Conservation (phyloP, 2,113 vertebrate genomes). For the Crocuta crocuta region DNA sequence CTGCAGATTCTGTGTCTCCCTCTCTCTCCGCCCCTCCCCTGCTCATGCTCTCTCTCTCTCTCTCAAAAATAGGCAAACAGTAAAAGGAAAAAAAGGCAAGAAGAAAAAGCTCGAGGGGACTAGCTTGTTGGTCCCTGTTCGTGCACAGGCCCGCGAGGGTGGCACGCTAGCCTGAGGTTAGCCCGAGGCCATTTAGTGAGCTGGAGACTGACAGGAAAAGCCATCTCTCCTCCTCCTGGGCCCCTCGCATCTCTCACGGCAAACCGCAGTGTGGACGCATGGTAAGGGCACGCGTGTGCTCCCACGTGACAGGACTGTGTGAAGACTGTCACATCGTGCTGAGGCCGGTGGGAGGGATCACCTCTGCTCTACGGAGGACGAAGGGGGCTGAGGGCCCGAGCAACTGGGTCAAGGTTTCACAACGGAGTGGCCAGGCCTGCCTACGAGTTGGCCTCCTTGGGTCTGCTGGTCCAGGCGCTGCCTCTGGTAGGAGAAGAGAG, state of each 20-base stretch:
- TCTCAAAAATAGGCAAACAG: no score
- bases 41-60: no score
- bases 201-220: not conserved
- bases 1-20: no score
- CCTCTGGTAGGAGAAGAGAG: no score
- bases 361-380: not conserved
- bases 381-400: fast-evolving
- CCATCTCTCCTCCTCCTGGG: not conserved
- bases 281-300: fast-evolving
- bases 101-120: not conserved
- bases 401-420: not conserved
- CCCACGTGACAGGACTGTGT: no score
- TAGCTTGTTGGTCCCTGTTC: fast-evolving
- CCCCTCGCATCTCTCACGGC: not conserved
- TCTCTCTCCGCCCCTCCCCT: no score
- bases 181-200: not conserved
- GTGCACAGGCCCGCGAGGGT: fast-evolving
- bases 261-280: not conserved
- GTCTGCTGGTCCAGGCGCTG: not conserved
- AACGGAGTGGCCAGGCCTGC: not conserved
- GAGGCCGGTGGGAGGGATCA: not conserved
- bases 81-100: no score
- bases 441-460: not conserved
- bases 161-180: not conserved
- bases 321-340: fast-evolving